Evolutionary conservation across 2,888 invertebrate species (phyloP).

Genomic region (Synergus itoensis): DNA sequence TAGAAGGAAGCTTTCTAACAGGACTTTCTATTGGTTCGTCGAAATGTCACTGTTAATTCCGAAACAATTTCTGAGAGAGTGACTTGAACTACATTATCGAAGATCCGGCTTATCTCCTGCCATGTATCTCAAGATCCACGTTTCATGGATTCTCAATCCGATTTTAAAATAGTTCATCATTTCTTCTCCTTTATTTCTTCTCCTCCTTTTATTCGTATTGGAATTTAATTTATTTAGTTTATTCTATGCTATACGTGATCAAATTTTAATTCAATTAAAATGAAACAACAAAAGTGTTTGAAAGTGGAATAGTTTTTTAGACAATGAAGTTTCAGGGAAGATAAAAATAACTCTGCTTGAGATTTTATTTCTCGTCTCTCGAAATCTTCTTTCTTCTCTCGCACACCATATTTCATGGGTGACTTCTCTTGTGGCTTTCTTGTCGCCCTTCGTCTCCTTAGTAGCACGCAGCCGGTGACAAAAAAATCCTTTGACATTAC

Average conservation of each 20-base stretch:
- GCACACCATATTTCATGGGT: slow-evolving; percentile 42
- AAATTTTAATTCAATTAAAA: neutral
- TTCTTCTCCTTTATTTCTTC: neutral
- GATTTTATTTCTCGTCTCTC: slow-evolving; percentile 26
- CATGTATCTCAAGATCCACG: neutral
- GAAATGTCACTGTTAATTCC: slow-evolving; percentile 20
- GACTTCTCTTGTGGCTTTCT: slow-evolving; percentile 38
- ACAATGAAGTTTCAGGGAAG: slow-evolving; percentile 11
- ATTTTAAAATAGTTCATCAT: neutral
- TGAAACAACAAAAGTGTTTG: neutral
- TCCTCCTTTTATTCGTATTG: too few relatives aligned
- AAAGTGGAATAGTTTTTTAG: slow-evolving; percentile 6
- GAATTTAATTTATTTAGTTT: too few relatives aligned
- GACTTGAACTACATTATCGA: slow-evolving; percentile 20
- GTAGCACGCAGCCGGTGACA: slow-evolving; percentile 37
- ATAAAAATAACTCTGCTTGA: slow-evolving; percentile 32
- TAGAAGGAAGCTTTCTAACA: slow-evolving; percentile 32
- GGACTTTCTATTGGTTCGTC: slow-evolving; percentile 30
- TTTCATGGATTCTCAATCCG: neutral
- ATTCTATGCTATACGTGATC: neutral
- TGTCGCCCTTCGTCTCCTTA: slow-evolving; percentile 32
- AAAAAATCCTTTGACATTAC: slow-evolving; percentile 42
- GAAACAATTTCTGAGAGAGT: slow-evolving; percentile 25
- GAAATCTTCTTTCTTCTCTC: slow-evolving; percentile 36
- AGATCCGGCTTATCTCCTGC: neutral